Conservation (phyloP, 2,113 vertebrate genomes). For the Gymnarchus niloticus region DNA sequence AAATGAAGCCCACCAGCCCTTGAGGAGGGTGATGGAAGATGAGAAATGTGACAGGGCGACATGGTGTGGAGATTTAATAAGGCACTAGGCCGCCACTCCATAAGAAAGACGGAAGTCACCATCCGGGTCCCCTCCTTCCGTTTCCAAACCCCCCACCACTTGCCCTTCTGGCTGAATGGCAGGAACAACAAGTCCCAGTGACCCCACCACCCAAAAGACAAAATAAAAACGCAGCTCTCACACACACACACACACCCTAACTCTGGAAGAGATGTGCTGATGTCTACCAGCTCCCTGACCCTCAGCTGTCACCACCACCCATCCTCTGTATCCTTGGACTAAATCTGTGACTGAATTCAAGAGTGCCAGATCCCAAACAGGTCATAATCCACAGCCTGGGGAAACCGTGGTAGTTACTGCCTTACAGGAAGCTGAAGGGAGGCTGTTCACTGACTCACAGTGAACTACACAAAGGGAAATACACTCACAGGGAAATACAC, state of each 20-base stretch:
- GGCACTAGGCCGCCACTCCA: not conserved
- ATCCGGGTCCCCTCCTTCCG: not conserved
- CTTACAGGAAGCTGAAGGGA: not conserved
- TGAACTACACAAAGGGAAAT: not conserved
- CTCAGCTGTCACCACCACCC: not conserved
- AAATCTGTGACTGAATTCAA: not conserved
- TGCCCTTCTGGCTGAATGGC: not conserved
- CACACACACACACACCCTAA: not conserved
- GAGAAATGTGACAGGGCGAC: not conserved
- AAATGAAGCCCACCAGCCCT: too few species aligned
- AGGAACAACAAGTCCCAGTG: not conserved
- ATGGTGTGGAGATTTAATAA: not conserved
- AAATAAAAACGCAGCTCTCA: too few species aligned
- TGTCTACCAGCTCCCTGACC: slow-evolving; percentile 1
- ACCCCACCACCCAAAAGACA: not conserved
- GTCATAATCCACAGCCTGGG: not conserved
- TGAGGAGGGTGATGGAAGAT: not conserved
- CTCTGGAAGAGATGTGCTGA: too few species aligned
- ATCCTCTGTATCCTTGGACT: not conserved
- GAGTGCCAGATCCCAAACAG: not conserved
- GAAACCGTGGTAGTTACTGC: not conserved
- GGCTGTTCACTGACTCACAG: not conserved
- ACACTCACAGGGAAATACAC: not conserved
- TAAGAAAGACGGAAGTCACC: not conserved
- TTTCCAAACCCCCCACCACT: not conserved